phyloP scores from a whole-genome alignment of 1,140 invertebrate species.

The Drosophila hydei region DNA sequence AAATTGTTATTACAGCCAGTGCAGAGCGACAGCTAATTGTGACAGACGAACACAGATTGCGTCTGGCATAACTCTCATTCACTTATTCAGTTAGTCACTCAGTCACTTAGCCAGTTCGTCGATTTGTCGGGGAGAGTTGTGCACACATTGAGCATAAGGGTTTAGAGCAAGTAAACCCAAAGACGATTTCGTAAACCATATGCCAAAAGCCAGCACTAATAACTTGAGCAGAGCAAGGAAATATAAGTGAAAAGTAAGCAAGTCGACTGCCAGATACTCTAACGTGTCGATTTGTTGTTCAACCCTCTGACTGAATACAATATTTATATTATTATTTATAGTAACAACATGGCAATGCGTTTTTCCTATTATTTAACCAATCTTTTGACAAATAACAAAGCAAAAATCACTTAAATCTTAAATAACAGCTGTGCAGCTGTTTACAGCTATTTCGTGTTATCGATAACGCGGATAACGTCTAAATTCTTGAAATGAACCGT shows the following conservation, averaged over 20 bases:
- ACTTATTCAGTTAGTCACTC: neutral
- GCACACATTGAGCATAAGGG: constrained; percentile 10
- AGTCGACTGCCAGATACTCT: constrained; percentile 11
- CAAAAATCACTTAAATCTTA: neutral
- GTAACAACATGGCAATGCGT: no score
- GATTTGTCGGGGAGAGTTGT: neutral
- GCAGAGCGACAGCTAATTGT: constrained; percentile 30
- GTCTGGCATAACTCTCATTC: constrained; percentile 23
- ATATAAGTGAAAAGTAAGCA: neutral
- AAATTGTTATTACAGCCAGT: constrained; percentile 9
- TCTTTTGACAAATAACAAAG: neutral
- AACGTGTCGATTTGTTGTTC: neutral
- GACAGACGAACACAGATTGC: constrained; percentile 28
- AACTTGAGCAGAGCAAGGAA: neutral
- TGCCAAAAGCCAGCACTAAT: constrained; percentile 4
- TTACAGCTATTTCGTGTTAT: constrained; percentile 7
- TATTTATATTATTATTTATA: neutral
- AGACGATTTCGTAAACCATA: constrained; percentile 15
- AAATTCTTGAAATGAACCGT: no score
- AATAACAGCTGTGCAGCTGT: neutral
- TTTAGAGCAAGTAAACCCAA: constrained; percentile 7
- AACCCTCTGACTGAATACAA: no score
- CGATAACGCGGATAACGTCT: neutral
- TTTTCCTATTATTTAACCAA: no score
- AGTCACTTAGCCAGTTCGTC: neutral